Evolutionary conservation across 37 sponge, comb jelly and placozoan species (phyloP).

Genomic region (Geodia barretti): DNA sequence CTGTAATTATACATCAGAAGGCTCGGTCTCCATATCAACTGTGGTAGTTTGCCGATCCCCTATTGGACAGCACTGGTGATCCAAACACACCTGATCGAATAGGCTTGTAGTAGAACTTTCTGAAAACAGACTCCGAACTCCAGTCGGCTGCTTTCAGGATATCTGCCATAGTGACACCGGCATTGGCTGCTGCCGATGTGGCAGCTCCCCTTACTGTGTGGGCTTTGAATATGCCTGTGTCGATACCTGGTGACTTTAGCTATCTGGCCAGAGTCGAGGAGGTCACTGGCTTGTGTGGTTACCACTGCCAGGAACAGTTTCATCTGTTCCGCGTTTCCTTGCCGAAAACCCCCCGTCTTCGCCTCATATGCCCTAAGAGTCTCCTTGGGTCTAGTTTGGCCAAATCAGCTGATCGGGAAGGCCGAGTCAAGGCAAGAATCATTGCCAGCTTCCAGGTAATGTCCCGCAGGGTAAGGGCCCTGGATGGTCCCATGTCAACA

Average conservation of each 20-base stretch:
- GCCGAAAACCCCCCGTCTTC: neutral
- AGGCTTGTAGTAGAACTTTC: conserved; percentile 43
- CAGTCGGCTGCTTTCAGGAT: conserved; percentile 56
- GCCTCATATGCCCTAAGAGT: conserved; percentile 12
- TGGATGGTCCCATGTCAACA: conserved; percentile 16
- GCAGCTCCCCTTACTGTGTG: conserved; percentile 10
- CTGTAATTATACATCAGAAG: conserved; percentile 34
- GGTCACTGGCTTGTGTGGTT: neutral
- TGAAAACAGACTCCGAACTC: conserved; percentile 33
- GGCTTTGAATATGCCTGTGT: conserved; percentile 6
- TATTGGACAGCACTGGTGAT: conserved; percentile 25
- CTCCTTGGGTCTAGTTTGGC: conserved; percentile 13
- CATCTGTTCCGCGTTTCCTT: neutral
- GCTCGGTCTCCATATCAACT: conserved; percentile 41
- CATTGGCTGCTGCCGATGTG: conserved; percentile 12
- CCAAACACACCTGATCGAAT: neutral
- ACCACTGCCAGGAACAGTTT: conserved; percentile 16
- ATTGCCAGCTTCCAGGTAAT: conserved; percentile 14
- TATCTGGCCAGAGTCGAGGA: conserved; percentile 24
- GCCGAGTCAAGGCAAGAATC: conserved; percentile 30
- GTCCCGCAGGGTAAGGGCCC: neutral
- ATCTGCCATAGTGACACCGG: conserved; percentile 20
- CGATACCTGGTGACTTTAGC: conserved; percentile 17
- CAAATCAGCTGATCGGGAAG: conserved; percentile 43
- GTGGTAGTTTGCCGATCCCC: too few species aligned